Evolutionary conservation across 2,113 vertebrate species (phyloP), one percentile per base, ranked within the genome.

Genomic region (Epinephelus fuscoguttatus): DNA sequence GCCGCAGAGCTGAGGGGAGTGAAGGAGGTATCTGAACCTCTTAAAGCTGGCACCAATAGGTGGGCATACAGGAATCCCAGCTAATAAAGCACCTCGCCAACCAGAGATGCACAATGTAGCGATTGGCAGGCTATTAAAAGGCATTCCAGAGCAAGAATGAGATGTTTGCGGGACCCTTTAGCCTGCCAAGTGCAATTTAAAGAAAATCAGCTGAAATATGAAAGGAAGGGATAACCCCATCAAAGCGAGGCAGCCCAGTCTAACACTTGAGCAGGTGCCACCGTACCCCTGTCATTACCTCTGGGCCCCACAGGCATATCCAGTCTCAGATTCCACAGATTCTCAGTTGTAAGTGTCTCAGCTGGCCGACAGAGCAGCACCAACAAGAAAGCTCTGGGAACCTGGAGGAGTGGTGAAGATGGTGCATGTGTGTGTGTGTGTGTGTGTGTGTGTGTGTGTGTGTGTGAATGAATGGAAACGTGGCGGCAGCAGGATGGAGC

Each of bases 101-200:
- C 70, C 67, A 84, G 63, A 70, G 72, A 78, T 82, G 83, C 74
- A 72, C 78, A 47, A 47, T 71, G 49, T 40, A 50, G 70, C 80
- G 56, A 82, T 55, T 93, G 92, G 90, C 87, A 62, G 40, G 61
- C 77, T 68, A 60, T 87, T 70, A 91, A 92, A 92, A 92, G 89
- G 64, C 82, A 91, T 93, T 92, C 93, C 89, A 77, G 59, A 21
- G 72, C 18, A 62, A 69, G 74, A 88, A 84, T 84, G 81, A 64
- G 79, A 74, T 78, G 69, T 62, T 81, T 45, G 72, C 40, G 17
- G 59, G 66, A 64, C 63, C 67, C 78, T 78, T 75, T 84, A 70
- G 57, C 72, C 72, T 18, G 40, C 59, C 14, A 14, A 56, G 53
- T 13, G 56, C 55, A 86, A 79, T 85, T 82, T 73, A 47, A 78